Percentiles rank a stretch among this genome's conserved stretches.
These are phyloP conservation scores for Hipposideros armiger DNA, from an alignment of 2,113 vertebrate species.

Conservation along the genomic window DNA sequence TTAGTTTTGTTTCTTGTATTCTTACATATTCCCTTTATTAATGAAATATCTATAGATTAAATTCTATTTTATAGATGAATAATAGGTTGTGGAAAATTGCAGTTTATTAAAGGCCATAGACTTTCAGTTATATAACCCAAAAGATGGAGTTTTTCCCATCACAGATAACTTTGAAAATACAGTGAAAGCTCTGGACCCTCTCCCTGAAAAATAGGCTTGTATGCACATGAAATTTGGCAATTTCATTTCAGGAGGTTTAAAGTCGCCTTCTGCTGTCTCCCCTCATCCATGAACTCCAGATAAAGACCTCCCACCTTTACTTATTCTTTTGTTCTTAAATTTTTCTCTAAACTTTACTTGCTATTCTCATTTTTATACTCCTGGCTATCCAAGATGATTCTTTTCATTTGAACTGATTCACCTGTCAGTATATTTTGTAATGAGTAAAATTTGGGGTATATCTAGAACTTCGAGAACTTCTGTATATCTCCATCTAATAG, in stretches of 20 bases:
- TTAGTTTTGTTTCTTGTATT: conserved; percentile 41
- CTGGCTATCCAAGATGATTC: background rate
- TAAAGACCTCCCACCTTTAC: background rate
- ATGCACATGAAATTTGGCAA: background rate
- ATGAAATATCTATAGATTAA: conserved; percentile 48
- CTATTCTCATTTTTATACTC: background rate
- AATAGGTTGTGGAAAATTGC: background rate
- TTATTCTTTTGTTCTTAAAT: background rate
- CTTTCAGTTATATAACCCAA: background rate
- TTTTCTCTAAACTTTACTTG: background rate
- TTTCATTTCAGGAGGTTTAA: conserved; percentile 28
- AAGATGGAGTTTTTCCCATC: background rate
- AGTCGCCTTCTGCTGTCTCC: background rate
- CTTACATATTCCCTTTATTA: background rate
- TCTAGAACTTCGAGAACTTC: background rate
- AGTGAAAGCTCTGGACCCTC: background rate
- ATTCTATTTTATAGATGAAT: background rate
- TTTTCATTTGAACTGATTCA: conserved; percentile 11
- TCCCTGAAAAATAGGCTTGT: background rate
- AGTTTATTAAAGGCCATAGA: background rate
- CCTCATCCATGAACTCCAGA: background rate
- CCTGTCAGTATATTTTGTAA: conserved; percentile 26
- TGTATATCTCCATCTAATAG: background rate
- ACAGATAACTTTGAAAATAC: conserved; percentile 35
- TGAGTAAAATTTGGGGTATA: background rate